Conservation (phyloP, 2,888 invertebrate genomes). For the Gisinianus flammeolus region DNA sequence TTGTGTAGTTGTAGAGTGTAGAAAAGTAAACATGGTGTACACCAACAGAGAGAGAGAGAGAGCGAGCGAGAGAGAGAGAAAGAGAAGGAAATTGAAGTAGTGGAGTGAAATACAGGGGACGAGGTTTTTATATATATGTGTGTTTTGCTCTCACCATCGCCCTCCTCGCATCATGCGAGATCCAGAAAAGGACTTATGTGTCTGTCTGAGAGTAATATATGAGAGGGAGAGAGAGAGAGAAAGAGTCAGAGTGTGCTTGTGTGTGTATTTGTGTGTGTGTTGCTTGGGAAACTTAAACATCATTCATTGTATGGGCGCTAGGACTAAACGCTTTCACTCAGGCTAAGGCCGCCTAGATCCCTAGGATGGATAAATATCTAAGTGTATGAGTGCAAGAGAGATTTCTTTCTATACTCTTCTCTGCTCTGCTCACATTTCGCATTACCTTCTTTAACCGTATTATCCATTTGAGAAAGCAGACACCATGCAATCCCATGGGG, state of each 20-base stretch:
- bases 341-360: constrained; percentile 14
- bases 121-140: too few species aligned
- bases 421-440: constrained; percentile 19
- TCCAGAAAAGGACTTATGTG: not conserved
- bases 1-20: too few species aligned
- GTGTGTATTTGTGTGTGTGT: constrained; percentile 1
- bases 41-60: too few species aligned
- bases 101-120: not conserved
- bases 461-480: constrained; percentile 30
- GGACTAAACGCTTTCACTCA: constrained; percentile 28
- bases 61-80: too few species aligned
- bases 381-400: constrained; percentile 24
- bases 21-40: constrained; percentile 4
- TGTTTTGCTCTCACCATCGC: too few species aligned
- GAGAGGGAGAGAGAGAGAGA: not conserved
- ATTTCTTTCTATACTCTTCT: constrained; percentile 10
- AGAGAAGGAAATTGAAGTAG: not conserved
- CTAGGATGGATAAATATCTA: constrained; percentile 10
- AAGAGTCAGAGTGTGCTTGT: not conserved
- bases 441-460: constrained; percentile 25
- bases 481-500: not conserved
- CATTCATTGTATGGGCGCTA: constrained; percentile 16
- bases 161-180: not conserved
- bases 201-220: not conserved
- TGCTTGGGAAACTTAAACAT: constrained; percentile 9